Evolutionary conservation across 2,888 invertebrate species (phyloP).

Genomic region (Craniophora ligustri): DNA sequence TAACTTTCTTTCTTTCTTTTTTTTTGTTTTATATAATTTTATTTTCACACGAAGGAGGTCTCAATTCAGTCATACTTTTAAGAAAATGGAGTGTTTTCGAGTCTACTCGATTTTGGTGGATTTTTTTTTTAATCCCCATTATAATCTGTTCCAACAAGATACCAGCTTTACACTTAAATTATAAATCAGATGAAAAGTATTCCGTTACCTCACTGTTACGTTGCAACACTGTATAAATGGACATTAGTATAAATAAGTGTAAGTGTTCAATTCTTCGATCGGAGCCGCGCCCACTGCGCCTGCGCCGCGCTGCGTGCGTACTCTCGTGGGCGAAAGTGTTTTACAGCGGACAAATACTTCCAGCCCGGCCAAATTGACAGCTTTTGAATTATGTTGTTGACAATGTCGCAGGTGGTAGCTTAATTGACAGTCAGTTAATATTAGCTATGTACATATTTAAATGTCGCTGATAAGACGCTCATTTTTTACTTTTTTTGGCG

Average conservation of each 20-base stretch:
- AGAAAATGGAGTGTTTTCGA: too few relatives aligned
- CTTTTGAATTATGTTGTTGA: constrained; percentile 48
- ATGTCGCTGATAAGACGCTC: too few relatives aligned
- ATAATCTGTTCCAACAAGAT: too few relatives aligned
- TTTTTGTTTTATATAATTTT: too few relatives aligned
- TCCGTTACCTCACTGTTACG: constrained; percentile 30
- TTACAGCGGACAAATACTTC: constrained; percentile 39
- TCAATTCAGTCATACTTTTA: too few relatives aligned
- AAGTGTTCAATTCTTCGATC: constrained; percentile 54
- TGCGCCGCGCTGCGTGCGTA: constrained; percentile 48
- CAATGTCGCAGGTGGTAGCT: constrained; percentile 37
- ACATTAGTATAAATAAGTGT: constrained; percentile 56
- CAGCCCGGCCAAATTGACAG: constrained; percentile 45
- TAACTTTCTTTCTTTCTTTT: too few relatives aligned
- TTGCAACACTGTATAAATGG: constrained; percentile 47
- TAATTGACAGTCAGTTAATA: constrained; percentile 43
- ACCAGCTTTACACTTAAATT: too few relatives aligned
- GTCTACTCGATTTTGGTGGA: too few relatives aligned
- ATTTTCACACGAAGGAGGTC: too few relatives aligned
- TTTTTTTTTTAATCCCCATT: too few relatives aligned
- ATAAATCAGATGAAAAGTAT: constrained; percentile 48
- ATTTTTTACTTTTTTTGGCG: too few relatives aligned
- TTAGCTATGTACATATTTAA: constrained; percentile 38
- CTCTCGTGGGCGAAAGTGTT: constrained; percentile 48
- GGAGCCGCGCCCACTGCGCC: constrained; percentile 53